phyloP scores from a whole-genome alignment of 2,797 vertebrate species.

The Ctenopoma multispine region DNA sequence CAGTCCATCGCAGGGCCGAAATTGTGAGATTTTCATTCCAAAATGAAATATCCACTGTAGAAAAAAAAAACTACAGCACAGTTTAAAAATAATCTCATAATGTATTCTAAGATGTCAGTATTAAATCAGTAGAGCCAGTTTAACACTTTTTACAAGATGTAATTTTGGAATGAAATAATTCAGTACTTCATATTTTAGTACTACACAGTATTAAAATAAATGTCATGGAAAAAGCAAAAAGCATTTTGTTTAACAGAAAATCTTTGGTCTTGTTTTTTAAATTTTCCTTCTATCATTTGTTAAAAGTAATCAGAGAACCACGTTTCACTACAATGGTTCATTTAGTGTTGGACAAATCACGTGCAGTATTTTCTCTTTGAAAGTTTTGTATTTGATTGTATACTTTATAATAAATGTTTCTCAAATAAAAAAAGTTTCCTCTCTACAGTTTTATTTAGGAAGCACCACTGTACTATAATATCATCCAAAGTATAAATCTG shows the following conservation, averaged over 20 bases:
- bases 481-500: background rate
- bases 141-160: background rate
- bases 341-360: conserved; percentile 11
- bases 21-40: conserved; percentile 21
- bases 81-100: background rate
- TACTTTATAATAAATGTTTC: conserved; percentile 35
- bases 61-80: background rate
- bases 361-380: conserved; percentile 14
- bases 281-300: background rate
- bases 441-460: conserved; percentile 16
- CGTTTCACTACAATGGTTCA: background rate
- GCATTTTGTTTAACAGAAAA: background rate
- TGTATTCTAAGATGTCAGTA: background rate
- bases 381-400: conserved; percentile 39
- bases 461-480: background rate
- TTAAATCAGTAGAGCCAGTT: background rate
- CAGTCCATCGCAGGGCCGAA: no score
- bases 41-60: conserved; percentile 4
- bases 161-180: conserved; percentile 16
- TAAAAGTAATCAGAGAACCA: background rate
- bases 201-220: background rate
- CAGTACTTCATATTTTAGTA: no score
- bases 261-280: background rate
- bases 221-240: background rate
- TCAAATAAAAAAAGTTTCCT: conserved; percentile 39